Base-by-base conservation (phyloP, 2,113 vertebrate species). In the Andinoacara biseriatus region DNA sequence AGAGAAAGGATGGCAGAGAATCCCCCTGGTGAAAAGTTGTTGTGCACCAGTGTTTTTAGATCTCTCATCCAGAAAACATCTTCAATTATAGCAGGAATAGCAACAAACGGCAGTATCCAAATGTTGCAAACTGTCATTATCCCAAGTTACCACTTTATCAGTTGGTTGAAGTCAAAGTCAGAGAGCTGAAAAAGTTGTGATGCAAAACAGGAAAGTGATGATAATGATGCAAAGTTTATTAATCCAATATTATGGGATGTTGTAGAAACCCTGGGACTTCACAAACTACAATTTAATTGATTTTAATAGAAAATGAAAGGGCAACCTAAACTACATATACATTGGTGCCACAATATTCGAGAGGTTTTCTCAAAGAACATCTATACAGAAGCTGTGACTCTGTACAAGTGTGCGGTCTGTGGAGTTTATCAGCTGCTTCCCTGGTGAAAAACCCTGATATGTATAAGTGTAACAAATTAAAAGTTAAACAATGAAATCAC, bases 41-140 rank as follows among this genome's bases (percentile, higher is more conserved):
- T 59, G 74, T 86, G 82, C 85, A 81, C 63, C 80, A 61, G 38
- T 63, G 85, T 81, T 77, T 43, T 91, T 69, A 84, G 81, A 86
- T 91, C 74, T 92, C 75, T 85, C 56, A 81, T 85, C 86, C 85
- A 88, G 83, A 90, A 86, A 90, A 87, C 87, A 82, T 83, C 82
- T 89, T 88, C 82, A 90, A 91, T 87, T 85, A 65, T 77, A 80
- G 78, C 82, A 89, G 65, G 74, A 89, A 89, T 82, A 85, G 74
- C 59, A 89, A 84, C 56, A 82, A 67, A 85, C 15, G 0, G 54
- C 60, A 58, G 59, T 63, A 63, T 83, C 86, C 56, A 76, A 89
- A 90, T 75, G 77, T 60, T 82, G 72, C 79, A 83, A 87, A 63
- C 57, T 26, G 31, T 72, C 74, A 58, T 84, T 75, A 74, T 87